Evolutionary conservation across 2,888 invertebrate species (phyloP).

Genomic region (Invenusta paracnida): DNA sequence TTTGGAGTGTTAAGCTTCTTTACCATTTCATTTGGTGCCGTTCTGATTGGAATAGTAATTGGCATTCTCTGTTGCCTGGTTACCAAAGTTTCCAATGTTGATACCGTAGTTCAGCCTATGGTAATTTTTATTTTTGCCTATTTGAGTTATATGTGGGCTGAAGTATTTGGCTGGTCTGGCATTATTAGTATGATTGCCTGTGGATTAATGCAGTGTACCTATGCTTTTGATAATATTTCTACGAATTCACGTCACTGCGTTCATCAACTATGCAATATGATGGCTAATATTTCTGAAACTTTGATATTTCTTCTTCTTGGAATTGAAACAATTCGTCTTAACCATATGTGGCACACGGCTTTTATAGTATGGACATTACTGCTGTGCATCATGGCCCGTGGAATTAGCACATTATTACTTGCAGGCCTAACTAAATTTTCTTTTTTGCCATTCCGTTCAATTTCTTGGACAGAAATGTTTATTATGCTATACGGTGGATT

Average conservation of each 20-base stretch:
- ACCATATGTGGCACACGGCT: conserved; percentile 62
- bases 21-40: conserved; percentile 63
- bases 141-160: conserved; percentile 63
- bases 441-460: neutral
- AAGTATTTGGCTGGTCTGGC: conserved; percentile 65
- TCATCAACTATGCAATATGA: conserved; percentile 64
- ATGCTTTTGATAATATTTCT: conserved; percentile 64
- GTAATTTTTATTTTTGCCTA: conserved; percentile 64
- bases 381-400: conserved; percentile 61
- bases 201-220: conserved; percentile 65
- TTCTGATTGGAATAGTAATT: conserved; percentile 62
- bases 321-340: conserved; percentile 62
- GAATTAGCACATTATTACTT: conserved; percentile 49
- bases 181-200: conserved; percentile 65
- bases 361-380: conserved; percentile 61
- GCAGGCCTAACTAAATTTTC: conserved; percentile 12
- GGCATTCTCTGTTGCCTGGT: conserved; percentile 56
- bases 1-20: conserved; percentile 63
- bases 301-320: conserved; percentile 66
- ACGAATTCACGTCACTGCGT: conserved; percentile 63
- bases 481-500: conserved; percentile 64
- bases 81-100: conserved; percentile 61
- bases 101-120: conserved; percentile 64
- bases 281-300: conserved; percentile 63
- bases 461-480: conserved; percentile 42